Conservation (phyloP, 2,888 invertebrate genomes). For the Deilephila porcellus region DNA sequence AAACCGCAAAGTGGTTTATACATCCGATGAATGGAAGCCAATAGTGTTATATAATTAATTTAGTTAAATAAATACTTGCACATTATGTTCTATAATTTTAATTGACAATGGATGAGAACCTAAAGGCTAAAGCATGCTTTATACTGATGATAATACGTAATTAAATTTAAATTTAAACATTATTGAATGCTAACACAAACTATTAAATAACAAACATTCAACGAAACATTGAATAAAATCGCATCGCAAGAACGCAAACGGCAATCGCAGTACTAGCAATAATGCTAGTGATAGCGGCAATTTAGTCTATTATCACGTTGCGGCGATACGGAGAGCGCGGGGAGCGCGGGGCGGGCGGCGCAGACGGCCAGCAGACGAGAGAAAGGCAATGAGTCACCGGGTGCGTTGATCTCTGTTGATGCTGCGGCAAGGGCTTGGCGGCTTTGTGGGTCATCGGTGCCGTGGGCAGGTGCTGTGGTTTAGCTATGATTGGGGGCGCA, state of each 20-base stretch:
- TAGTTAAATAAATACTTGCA: too few species aligned
- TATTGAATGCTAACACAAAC: not conserved
- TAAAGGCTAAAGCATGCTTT: too few species aligned
- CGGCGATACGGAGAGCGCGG: constrained; percentile 35
- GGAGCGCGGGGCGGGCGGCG: constrained; percentile 40
- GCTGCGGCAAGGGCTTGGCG: constrained; percentile 29
- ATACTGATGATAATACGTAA: too few species aligned
- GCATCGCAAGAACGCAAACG: not conserved
- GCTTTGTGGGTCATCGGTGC: constrained; percentile 1
- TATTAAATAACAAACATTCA: not conserved
- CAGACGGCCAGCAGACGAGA: constrained; percentile 74
- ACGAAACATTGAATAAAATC: not conserved
- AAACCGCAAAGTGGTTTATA: too few species aligned
- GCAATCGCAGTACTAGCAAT: not conserved
- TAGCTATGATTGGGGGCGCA: too few species aligned
- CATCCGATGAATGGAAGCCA: too few species aligned
- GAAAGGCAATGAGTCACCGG: constrained; percentile 67
- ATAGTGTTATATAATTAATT: too few species aligned
- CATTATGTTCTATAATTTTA: too few species aligned
- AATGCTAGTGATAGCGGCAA: constrained; percentile 7
- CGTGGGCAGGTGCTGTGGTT: not conserved
- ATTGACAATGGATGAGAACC: too few species aligned
- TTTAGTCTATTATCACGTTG: constrained; percentile 26
- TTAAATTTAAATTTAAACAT: too few species aligned
- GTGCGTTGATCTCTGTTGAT: constrained; percentile 57